Base-by-base conservation (phyloP, 1,140 invertebrate species). In the Drosophila miranda region DNA sequence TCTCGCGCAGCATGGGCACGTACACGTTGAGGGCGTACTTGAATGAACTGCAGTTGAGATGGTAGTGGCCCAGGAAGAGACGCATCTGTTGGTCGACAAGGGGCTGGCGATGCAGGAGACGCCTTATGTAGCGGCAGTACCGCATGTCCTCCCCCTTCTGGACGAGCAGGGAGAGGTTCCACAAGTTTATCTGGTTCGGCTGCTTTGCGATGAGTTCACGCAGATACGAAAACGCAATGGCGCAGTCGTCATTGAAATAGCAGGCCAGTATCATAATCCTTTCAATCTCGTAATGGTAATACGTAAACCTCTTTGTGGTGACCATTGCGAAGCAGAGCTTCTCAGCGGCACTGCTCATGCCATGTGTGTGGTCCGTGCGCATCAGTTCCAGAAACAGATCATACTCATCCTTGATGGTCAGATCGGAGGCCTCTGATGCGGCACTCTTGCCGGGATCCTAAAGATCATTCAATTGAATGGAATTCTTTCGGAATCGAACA, bases 1-100 rank as follows among this genome's bases (percentile, higher is more conserved):
- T 78, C 88, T 93, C 77, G 76, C 92, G 90, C 78, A 95, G 95
- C 11, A 95, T 92, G 30, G 94, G 93, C 67, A 96, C 93, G 88
- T 97, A 98, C 86, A 98, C 95, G 76, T 96, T 96, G 13, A 98
- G 86, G 2, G 97, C 96, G 90, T 97, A 96, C 87, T 97, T 96
- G 88, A 98, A 98, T 16, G 96, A 96, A 11, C 96, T 96, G 41
- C 95, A 94, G 50, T 95, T 93, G 42, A 98, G 92, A 75, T 96
- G 97, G 91, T 96, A 97, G 81, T 98, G 97, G 0, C 96, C 97
- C 86, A 97, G 94, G 38, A 98, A 93, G 21, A 97, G 92, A 57
- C 84, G 78, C 72, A 89, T 81, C 6, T 55, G 64, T 26, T 75
- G 77, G 0, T 77, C 71, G 13, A 60, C 67, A 4, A 53, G 50